Evolutionary conservation across 2,888 invertebrate genomes (phyloP).

Genomic region (Agrotis segetum): DNA sequence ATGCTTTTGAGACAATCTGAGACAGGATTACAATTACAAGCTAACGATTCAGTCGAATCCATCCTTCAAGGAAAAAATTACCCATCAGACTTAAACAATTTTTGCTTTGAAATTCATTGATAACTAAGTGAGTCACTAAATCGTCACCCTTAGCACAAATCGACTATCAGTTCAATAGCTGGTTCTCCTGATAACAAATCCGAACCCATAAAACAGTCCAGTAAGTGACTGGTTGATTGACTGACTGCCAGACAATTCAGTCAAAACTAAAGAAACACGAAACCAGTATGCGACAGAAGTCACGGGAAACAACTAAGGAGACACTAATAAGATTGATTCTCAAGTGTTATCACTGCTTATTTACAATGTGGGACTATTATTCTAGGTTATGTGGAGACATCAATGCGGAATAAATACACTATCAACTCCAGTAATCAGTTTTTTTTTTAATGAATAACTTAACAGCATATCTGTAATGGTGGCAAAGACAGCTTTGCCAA

Average conservation of each 20-base stretch:
- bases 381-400: neutral
- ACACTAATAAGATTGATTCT: conserved; percentile 25
- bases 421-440: no score
- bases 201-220: conserved; percentile 23
- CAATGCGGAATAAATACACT: no score
- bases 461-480: no score
- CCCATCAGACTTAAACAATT: no score
- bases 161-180: neutral
- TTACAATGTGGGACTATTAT: conserved; percentile 2
- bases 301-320: conserved; percentile 21
- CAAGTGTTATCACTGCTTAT: conserved; percentile 12
- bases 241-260: conserved; percentile 15
- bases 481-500: no score
- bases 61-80: no score
- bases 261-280: conserved; percentile 1
- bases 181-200: conserved; percentile 24
- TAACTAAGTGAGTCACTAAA: no score
- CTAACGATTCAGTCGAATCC: no score
- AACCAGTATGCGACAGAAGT: conserved; percentile 8
- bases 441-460: no score
- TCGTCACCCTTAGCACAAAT: neutral
- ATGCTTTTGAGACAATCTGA: no score
- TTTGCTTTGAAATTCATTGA: no score
- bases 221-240: neutral
- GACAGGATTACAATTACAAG: no score